Conservation (phyloP, 2,888 invertebrate genomes). For the Cantharis flavilabris region DNA sequence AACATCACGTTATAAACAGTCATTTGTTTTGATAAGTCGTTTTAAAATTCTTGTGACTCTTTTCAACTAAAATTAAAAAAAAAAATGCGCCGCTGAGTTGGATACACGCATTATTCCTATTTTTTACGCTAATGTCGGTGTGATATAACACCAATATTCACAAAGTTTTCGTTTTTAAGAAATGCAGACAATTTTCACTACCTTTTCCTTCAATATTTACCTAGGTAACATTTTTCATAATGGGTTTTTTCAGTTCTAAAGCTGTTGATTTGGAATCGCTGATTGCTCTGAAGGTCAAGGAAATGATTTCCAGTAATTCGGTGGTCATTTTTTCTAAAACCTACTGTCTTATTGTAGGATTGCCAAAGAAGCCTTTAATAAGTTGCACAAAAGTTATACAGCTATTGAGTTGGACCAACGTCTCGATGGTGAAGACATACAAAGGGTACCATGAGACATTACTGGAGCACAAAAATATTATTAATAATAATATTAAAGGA, state of each 20-base stretch:
- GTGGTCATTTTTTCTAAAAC: constrained; percentile 92
- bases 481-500: too few species aligned
- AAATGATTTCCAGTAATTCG: constrained; percentile 71
- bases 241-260: constrained; percentile 34
- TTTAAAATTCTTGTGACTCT: neutral
- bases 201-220: neutral
- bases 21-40: neutral
- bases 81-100: neutral
- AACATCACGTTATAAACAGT: neutral
- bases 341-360: constrained; percentile 86
- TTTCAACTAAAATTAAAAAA: neutral
- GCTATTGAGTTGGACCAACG: constrained; percentile 81
- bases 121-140: neutral
- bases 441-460: constrained; percentile 74
- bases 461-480: constrained; percentile 85
- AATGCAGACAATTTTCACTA: neutral
- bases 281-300: constrained; percentile 59
- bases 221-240: constrained; percentile 15
- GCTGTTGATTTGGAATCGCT: constrained; percentile 22
- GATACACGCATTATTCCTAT: neutral
- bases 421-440: constrained; percentile 81
- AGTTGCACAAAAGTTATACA: constrained; percentile 70
- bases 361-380: constrained; percentile 86
- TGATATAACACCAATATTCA: neutral
- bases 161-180: neutral